Conservation (phyloP, 2,888 invertebrate species). For the Hedya salicella region DNA sequence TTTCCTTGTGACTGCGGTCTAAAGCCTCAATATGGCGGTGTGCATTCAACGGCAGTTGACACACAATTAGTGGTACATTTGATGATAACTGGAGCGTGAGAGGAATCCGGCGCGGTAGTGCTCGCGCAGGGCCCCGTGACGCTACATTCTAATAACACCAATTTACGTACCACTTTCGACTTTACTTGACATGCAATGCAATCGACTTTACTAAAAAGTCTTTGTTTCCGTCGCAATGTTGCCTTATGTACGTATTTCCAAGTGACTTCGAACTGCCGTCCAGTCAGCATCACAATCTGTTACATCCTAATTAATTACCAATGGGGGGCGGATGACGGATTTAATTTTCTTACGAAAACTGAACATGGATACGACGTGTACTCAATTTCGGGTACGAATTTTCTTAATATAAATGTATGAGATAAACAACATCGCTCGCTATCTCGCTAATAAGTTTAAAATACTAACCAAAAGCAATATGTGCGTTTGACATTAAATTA, state of each 20-base stretch:
- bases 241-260: background rate
- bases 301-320: too few species aligned
- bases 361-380: too few species aligned
- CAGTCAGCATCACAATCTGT: too few species aligned
- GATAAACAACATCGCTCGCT: too few species aligned
- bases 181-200: slow-evolving; percentile 18
- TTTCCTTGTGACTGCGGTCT: slow-evolving; percentile 11
- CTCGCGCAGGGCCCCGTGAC: slow-evolving; percentile 74
- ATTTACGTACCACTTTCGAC: slow-evolving; percentile 39
- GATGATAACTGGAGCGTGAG: slow-evolving; percentile 82
- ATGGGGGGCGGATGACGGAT: too few species aligned
- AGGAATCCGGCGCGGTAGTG: slow-evolving; percentile 74
- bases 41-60: slow-evolving; percentile 67
- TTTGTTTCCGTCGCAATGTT: background rate
- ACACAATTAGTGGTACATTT: slow-evolving; percentile 76
- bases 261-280: background rate
- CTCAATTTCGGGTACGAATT: too few species aligned
- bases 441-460: too few species aligned
- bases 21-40: slow-evolving; percentile 46
- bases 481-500: too few species aligned
- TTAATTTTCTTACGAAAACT: too few species aligned
- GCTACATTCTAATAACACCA: slow-evolving; percentile 61
- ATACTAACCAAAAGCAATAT: too few species aligned
- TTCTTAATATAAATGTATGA: too few species aligned
- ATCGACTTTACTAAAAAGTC: background rate